phyloP scores from a whole-genome alignment of 2,113 vertebrate species.

The Podarcis muralis region DNA sequence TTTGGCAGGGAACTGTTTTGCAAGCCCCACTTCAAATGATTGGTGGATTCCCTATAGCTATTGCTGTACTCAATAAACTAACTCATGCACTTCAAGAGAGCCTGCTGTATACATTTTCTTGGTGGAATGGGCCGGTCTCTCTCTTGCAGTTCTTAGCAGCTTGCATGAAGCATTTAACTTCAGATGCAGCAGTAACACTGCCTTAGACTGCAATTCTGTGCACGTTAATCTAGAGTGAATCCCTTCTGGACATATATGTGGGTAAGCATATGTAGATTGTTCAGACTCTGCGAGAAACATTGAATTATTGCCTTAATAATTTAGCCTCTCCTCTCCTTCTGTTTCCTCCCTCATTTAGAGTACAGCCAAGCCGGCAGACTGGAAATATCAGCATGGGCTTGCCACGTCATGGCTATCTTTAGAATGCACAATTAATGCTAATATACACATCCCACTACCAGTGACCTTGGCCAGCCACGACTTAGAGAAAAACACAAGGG shows the following conservation, averaged over 20 bases:
- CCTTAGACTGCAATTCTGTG: background rate
- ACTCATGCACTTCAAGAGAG: background rate
- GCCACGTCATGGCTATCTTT: conserved; percentile 84
- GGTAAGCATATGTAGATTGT: background rate
- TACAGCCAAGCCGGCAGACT: conserved; percentile 90
- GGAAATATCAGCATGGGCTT: conserved; percentile 89
- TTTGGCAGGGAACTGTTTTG: background rate
- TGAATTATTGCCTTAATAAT: background rate
- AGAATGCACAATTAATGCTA: conserved; percentile 83
- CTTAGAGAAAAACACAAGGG: conserved; percentile 84
- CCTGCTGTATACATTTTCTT: background rate
- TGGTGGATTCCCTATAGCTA: background rate
- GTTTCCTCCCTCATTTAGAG: conserved; percentile 71
- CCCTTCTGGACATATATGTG: background rate
- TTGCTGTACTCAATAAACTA: background rate
- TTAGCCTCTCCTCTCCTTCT: background rate
- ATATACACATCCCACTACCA: conserved; percentile 85
- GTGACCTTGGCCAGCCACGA: conserved; percentile 69
- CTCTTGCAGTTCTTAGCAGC: background rate
- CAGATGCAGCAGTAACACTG: background rate
- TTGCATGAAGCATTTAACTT: background rate
- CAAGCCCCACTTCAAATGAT: background rate
- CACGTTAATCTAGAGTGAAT: background rate
- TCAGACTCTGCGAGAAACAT: background rate
- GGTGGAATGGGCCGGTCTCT: background rate